Percentiles rank a stretch among this genome's conserved stretches.
Evolutionary conservation across 2,888 invertebrate genomes (phyloP).

Genomic region (Coelinius sp.): DNA sequence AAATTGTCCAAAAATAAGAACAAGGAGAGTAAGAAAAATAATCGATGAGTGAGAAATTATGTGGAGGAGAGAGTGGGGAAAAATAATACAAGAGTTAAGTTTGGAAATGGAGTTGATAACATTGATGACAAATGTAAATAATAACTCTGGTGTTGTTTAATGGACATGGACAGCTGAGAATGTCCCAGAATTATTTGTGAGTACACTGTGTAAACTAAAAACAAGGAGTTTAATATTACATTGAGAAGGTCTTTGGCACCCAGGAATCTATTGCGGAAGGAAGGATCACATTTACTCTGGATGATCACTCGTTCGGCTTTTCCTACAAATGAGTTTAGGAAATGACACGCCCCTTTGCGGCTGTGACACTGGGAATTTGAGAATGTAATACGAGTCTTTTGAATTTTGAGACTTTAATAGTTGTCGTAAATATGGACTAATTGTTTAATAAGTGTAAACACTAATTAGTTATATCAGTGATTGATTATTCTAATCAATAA

Average conservation of each 20-base stretch:
- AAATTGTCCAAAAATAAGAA: neutral
- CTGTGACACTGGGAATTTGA: slow-evolving; percentile 46
- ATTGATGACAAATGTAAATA: neutral
- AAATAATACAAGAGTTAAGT: slow-evolving; percentile 17
- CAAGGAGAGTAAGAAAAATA: neutral
- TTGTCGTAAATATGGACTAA: neutral
- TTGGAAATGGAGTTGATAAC: neutral
- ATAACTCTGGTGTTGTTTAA: neutral
- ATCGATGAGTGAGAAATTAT: neutral
- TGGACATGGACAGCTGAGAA: slow-evolving; percentile 12
- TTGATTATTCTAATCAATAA: neutral
- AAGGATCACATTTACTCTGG: slow-evolving; percentile 65
- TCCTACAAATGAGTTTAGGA: slow-evolving; percentile 67
- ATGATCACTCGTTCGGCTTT: slow-evolving; percentile 48
- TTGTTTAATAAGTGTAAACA: neutral
- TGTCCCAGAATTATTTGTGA: slow-evolving; percentile 12
- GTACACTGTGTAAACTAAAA: slow-evolving; percentile 9
- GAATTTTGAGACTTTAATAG: neutral
- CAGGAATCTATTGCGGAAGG: slow-evolving; percentile 46
- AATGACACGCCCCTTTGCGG: slow-evolving; percentile 66
- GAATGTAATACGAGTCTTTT: neutral
- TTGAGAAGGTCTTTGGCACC: neutral
- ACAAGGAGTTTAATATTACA: slow-evolving; percentile 20
- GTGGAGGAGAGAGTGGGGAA: neutral
- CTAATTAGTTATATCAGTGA: neutral